Percentiles rank a stretch among this genome's conserved stretches.
Conservation (phyloP, 2,113 vertebrate species). For the Bostrychus sinensis region DNA sequence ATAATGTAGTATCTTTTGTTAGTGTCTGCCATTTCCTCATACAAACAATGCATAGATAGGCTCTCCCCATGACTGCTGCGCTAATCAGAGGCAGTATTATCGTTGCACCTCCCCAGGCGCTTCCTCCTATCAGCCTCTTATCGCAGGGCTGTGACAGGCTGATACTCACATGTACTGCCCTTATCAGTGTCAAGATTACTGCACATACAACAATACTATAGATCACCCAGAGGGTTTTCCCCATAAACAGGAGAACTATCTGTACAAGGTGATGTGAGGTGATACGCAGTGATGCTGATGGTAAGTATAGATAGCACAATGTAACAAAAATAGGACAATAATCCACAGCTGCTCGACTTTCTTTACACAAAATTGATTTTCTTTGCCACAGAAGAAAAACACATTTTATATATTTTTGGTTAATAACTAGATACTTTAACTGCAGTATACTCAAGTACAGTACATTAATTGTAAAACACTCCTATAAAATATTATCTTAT, state of each 20-base stretch:
- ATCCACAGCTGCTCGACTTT: not conserved
- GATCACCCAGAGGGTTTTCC: conserved; percentile 3
- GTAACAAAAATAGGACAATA: not conserved
- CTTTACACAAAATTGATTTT: conserved; percentile 20
- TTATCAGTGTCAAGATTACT: conserved; percentile 23
- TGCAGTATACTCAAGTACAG: no score
- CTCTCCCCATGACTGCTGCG: conserved; percentile 1
- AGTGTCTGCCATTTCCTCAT: conserved; percentile 7
- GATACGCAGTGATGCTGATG: conserved; percentile 4
- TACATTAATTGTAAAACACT: no score
- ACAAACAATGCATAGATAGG: conserved; percentile 12
- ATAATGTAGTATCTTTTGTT: conserved; percentile 11
- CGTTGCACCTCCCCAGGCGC: conserved; percentile 37
- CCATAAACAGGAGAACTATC: conserved; percentile 9
- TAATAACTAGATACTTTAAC: no score
- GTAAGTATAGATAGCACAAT: not conserved
- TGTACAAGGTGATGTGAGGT: not conserved
- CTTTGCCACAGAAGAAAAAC: conserved; percentile 22
- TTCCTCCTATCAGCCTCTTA: conserved; percentile 38
- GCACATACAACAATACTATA: conserved; percentile 39
- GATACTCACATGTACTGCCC: conserved; percentile 23
- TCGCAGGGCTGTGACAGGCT: conserved; percentile 31
- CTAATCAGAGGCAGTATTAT: conserved; percentile 42
- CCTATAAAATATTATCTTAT: no score
- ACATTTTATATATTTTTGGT: conserved; percentile 26